Evolutionary conservation across 2,888 invertebrate species (phyloP).

Genomic region (Formica aserva): DNA sequence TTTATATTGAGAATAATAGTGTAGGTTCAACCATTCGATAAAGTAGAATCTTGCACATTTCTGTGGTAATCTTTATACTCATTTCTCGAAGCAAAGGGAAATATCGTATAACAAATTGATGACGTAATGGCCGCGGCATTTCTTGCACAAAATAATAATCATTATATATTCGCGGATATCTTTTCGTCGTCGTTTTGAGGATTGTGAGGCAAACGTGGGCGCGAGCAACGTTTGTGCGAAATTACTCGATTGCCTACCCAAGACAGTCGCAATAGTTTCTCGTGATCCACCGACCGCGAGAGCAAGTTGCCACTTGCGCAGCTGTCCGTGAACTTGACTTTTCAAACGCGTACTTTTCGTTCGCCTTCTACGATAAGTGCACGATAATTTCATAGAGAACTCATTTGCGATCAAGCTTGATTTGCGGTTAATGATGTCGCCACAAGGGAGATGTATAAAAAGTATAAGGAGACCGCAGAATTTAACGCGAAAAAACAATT

Average conservation of each 20-base stretch:
- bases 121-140: conserved; percentile 11
- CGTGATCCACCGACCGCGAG: conserved; percentile 64
- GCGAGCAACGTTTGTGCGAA: conserved; percentile 52
- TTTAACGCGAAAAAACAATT: background rate
- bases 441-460: background rate
- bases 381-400: conserved; percentile 34
- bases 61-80: conserved; percentile 20
- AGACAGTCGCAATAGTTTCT: conserved; percentile 61
- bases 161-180: background rate
- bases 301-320: conserved; percentile 71
- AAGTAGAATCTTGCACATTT: conserved; percentile 16
- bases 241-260: conserved; percentile 58
- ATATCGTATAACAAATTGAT: conserved; percentile 16
- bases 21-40: background rate
- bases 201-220: conserved; percentile 38
- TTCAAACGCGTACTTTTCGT: conserved; percentile 66
- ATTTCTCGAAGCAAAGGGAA: conserved; percentile 5
- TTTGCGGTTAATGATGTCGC: background rate
- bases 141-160: conserved; percentile 14
- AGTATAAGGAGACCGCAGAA: background rate
- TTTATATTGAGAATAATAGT: background rate
- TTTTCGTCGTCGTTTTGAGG: conserved; percentile 42
- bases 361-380: conserved; percentile 21
- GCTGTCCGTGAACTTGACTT: conserved; percentile 74
- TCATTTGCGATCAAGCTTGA: background rate